These are phyloP conservation scores for Drosophila lacicola DNA, from an alignment of 2,888 invertebrate species.

Conservation along the genomic window DNA sequence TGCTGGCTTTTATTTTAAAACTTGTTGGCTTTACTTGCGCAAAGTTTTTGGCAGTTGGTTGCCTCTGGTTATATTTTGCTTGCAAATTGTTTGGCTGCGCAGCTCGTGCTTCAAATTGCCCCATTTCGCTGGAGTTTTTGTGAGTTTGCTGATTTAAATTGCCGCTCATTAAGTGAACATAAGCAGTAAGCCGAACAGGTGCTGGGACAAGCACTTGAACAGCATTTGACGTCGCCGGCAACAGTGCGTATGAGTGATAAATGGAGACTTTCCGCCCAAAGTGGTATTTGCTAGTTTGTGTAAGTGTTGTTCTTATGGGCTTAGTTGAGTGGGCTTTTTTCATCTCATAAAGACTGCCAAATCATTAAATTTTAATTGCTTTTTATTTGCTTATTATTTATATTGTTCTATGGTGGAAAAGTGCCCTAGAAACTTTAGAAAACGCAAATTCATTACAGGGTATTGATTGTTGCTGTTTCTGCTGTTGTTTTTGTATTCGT, in stretches of 20 bases:
- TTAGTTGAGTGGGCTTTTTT: conserved; percentile 3
- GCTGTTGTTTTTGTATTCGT: background rate
- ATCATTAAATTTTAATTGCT: conserved; percentile 73
- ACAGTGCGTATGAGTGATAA: conserved; percentile 29
- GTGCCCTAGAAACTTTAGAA: conserved; percentile 47
- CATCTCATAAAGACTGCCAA: conserved; percentile 38
- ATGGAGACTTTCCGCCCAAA: background rate
- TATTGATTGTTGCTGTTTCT: conserved; percentile 28
- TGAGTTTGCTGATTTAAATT: conserved; percentile 12
- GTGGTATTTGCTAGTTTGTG: background rate
- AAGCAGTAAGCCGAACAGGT: conserved; percentile 8
- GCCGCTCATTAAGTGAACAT: conserved; percentile 9
- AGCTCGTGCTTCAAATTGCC: conserved; percentile 10
- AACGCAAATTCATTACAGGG: conserved; percentile 66
- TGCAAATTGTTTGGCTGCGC: conserved; percentile 53
- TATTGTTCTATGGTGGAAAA: conserved; percentile 43
- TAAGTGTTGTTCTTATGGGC: background rate
- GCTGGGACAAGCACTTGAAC: conserved; percentile 12
- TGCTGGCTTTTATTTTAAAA: conserved; percentile 58
- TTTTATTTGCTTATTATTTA: conserved; percentile 46
- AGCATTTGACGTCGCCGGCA: conserved; percentile 13
- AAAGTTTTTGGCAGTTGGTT: conserved; percentile 52
- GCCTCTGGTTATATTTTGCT: conserved; percentile 49
- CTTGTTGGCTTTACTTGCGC: conserved; percentile 61
- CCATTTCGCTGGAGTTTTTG: conserved; percentile 22